Conservation (phyloP, 2,113 vertebrate species). For the cat (Felis catus) region DNA sequence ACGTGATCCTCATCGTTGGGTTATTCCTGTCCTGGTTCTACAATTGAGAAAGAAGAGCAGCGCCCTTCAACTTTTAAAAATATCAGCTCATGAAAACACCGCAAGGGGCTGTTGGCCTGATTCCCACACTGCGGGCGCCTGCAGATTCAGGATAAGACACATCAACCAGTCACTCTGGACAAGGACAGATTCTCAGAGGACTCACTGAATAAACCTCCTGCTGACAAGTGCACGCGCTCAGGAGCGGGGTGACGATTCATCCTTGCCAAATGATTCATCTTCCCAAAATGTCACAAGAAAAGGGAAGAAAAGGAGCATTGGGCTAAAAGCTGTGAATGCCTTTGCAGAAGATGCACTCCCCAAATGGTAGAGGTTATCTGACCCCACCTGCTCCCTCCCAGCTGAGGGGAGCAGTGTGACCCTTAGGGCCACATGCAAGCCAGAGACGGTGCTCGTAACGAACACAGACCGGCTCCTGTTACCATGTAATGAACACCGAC, state of each 20-base stretch:
- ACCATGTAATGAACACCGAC: constrained; percentile 19
- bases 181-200: constrained; percentile 38
- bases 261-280: constrained; percentile 44
- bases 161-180: constrained; percentile 4
- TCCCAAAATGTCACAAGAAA: constrained; percentile 18
- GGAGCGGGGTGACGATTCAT: neutral
- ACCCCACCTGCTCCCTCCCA: neutral
- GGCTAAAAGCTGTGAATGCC: neutral
- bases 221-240: neutral
- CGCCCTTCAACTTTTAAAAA: constrained; percentile 28
- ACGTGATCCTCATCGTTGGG: neutral
- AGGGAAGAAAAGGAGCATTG: constrained; percentile 25
- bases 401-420: neutral
- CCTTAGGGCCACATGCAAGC: neutral
- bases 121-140: neutral
- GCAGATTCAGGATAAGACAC: neutral
- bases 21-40: neutral
- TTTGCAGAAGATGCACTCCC: constrained; percentile 20
- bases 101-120: neutral
- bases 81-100: neutral
- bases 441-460: neutral
- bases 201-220: neutral
- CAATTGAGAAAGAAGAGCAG: neutral
- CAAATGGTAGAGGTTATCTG: constrained; percentile 30
- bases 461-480: neutral